Percentiles rank a stretch among this genome's conserved stretches.
These are phyloP conservation scores for Fundulus diaphanus DNA, from an alignment of 2,797 vertebrate species.

Conservation along the genomic window DNA sequence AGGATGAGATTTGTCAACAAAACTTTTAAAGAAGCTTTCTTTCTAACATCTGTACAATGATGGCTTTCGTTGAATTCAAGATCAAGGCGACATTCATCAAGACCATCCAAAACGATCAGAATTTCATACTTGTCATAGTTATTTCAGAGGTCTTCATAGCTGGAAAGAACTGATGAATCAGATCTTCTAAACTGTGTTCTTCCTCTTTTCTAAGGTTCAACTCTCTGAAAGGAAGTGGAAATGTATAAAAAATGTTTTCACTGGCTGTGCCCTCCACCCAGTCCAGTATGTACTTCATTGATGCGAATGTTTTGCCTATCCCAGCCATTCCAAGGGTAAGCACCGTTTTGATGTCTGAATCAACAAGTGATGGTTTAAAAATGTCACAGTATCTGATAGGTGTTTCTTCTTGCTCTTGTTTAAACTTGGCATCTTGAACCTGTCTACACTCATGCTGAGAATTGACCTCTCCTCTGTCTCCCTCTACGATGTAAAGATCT, in stretches of 20 bases:
- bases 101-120: constrained; percentile 57
- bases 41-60: fast-evolving
- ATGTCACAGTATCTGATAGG: constrained; percentile 42
- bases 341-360: constrained; percentile 25
- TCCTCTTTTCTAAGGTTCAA: constrained; percentile 42
- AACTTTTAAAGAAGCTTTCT: neutral
- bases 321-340: constrained; percentile 55
- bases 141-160: constrained; percentile 50
- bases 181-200: constrained; percentile 17
- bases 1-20: constrained; percentile 60
- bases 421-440: constrained; percentile 39
- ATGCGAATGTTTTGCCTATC: constrained; percentile 51
- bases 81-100: constrained; percentile 42
- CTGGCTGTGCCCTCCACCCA: constrained; percentile 34
- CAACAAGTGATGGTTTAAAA: neutral
- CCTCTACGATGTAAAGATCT: constrained; percentile 59
- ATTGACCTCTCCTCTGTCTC: constrained; percentile 38
- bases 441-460: constrained; percentile 6
- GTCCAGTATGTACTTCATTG: constrained; percentile 63
- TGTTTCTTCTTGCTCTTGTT: constrained; percentile 42
- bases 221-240: constrained; percentile 54
- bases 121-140: constrained; percentile 19
- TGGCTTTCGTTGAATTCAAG: constrained; percentile 4
- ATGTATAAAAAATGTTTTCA: constrained; percentile 2
- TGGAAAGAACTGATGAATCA: constrained; percentile 35